Conservation (phyloP, 2,113 vertebrate genomes). For the Vidua chalybeata region DNA sequence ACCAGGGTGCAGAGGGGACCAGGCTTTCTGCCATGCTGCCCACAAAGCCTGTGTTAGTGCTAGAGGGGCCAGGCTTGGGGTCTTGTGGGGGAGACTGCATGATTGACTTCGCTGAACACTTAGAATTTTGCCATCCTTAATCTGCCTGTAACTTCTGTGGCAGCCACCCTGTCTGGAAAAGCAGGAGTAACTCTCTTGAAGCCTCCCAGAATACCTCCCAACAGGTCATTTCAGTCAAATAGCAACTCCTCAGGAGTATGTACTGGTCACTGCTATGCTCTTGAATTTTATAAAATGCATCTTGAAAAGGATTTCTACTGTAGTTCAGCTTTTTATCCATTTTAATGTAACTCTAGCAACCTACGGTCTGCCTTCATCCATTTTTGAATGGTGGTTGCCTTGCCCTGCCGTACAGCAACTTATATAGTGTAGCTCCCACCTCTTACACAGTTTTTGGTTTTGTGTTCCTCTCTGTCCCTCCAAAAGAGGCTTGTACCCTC, state of each 20-base stretch:
- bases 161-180: not conserved
- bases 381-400: not conserved
- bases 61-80: not conserved
- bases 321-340: not conserved
- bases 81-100: not conserved
- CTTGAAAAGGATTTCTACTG: not conserved
- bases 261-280: not conserved
- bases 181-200: not conserved
- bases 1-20: not conserved
- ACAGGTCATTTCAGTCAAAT: not conserved
- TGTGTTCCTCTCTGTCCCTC: not conserved
- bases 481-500: not conserved
- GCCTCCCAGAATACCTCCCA: not conserved
- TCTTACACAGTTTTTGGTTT: not conserved
- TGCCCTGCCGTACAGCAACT: not conserved
- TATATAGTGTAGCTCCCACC: not conserved
- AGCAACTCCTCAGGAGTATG: not conserved
- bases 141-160: fast-evolving
- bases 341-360: not conserved
- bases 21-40: not conserved
- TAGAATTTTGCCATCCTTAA: not conserved
- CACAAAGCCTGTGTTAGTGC: not conserved
- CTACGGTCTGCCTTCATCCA: not conserved
- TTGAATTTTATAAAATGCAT: not conserved
- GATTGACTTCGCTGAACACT: not conserved